Conservation (phyloP, 2,113 vertebrate species). For the Coracopsis vasa region DNA sequence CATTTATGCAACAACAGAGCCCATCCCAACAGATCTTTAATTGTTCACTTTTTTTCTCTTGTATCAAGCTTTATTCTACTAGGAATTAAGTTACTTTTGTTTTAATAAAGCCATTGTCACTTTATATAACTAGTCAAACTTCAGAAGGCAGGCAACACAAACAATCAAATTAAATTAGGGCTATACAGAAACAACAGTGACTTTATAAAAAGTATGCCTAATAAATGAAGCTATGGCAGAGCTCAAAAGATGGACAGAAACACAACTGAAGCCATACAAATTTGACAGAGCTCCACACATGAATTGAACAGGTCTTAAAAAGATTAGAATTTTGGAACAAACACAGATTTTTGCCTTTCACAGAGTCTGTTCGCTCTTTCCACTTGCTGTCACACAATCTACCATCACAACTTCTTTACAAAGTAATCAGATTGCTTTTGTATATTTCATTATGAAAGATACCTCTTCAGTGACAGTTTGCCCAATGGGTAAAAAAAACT, state of each 20-base stretch:
- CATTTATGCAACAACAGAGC: not conserved
- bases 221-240: not conserved
- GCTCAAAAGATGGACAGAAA: not conserved
- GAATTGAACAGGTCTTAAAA: not conserved
- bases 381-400: not conserved
- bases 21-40: not conserved
- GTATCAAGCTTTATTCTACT: not conserved
- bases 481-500: not conserved
- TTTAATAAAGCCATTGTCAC: not conserved
- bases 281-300: not conserved
- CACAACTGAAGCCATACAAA: not conserved
- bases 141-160: not conserved
- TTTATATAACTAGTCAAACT: not conserved
- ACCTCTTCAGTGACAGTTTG: not conserved
- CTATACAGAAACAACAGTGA: not conserved
- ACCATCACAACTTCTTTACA: not conserved
- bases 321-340: not conserved
- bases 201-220: not conserved
- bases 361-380: not conserved
- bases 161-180: not conserved
- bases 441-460: not conserved
- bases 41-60: not conserved
- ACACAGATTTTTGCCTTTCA: not conserved
- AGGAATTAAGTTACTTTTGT: not conserved
- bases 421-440: not conserved